Base-by-base conservation (phyloP, 2,888 invertebrate species). In the Campoplex capitator region DNA sequence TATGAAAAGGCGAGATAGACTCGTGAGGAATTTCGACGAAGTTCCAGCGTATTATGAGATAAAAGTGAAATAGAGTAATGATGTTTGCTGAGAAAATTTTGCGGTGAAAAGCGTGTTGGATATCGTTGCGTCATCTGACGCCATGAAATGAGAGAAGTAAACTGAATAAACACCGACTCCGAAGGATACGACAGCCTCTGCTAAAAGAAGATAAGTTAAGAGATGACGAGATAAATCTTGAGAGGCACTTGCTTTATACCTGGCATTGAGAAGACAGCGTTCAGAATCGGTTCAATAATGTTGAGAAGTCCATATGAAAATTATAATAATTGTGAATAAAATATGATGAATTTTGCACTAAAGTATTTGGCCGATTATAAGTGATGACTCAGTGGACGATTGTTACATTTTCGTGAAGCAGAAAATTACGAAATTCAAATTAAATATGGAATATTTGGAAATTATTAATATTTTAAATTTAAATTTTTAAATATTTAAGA, bases 61-160 rank as follows among this genome's bases (percentile, higher is more conserved):
- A 74, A 80, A 85, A 70, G 80, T 73, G 77, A 85, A 85, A 81
- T 71, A 67, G 76, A 81, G 81, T 85, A 73, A 85, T 77, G 76
- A 65, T 85, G 80, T 84, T 85, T 81, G 56, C 76, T 51, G 65
- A 54, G 76, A 54, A 77, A 81, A 76, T 85, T 71, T 77, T 48
- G 51, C 45, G 73, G 71, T 77, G 65, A 28, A 51, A 28, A 68
- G 18, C 51, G 65, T 42, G 35, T 73, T 65, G 80, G 65, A 73
- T 73, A 73, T 65, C 80, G 48, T 65, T 73, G 51, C 35, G 35
- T 68, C 38, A 76, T 51, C 48, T 48, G 28, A 68, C 65, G 42
- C 74, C 67, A 18, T 32, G 54, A 75, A 80, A 62, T 56, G 70
- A 70, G 28, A 85, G 51, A 70, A 62, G 80, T 56, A 58, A 80